phyloP scores from a whole-genome alignment of 2,113 vertebrate species.

The Psephotus haematonotus region DNA sequence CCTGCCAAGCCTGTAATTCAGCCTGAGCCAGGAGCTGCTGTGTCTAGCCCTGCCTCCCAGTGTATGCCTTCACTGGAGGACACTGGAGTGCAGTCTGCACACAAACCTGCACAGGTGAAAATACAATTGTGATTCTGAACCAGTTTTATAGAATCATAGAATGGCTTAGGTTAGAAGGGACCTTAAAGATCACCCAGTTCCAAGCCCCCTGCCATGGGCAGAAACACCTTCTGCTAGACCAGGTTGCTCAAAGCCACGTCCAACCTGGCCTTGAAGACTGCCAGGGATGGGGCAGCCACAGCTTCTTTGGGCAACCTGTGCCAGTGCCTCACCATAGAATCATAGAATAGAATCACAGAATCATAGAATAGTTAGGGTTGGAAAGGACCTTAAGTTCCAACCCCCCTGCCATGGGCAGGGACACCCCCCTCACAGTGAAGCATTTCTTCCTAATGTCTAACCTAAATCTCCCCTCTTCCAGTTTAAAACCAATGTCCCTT shows the following conservation, averaged over 20 bases:
- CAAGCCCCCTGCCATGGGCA: background rate
- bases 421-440: background rate
- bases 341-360: no score
- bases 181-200: background rate
- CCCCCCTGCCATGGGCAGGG: no score
- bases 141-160: background rate
- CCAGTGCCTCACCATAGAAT: background rate
- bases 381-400: no score
- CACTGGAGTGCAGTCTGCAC: rapidly evolving
- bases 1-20: background rate
- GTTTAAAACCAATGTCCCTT: background rate
- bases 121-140: background rate
- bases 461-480: background rate
- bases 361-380: no score
- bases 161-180: background rate
- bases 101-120: background rate
- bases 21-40: background rate
- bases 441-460: background rate
- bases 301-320: background rate
- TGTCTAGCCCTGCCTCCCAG: background rate
- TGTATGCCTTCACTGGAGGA: background rate
- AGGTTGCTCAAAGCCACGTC: background rate
- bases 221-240: background rate
- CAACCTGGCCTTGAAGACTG: background rate
- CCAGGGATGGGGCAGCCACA: background rate